phyloP scores from a whole-genome alignment of 2,797 vertebrate species.

The Alauda arvensis region DNA sequence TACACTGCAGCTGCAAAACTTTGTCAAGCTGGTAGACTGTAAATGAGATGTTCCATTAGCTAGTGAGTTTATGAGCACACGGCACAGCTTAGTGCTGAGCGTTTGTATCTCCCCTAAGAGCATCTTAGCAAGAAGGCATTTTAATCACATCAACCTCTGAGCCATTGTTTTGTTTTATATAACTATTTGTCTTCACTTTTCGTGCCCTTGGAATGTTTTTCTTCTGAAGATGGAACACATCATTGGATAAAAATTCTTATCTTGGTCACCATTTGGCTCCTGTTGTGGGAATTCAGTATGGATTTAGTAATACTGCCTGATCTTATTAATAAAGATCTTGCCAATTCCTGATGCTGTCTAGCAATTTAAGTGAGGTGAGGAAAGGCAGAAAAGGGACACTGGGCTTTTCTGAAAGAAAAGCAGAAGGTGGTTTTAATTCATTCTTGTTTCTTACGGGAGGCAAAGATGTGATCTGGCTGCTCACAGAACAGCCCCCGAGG shows the following conservation, averaged over 20 bases:
- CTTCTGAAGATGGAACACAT: neutral
- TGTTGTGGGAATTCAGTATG: slow-evolving; percentile 24
- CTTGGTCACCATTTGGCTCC: slow-evolving; percentile 31
- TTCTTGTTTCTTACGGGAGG: neutral
- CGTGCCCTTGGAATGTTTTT: neutral
- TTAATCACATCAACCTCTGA: neutral
- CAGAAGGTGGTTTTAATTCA: neutral
- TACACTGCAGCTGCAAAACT: neutral
- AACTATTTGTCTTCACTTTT: neutral
- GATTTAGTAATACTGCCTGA: slow-evolving; percentile 19
- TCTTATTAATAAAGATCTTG: slow-evolving; percentile 33
- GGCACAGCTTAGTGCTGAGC: neutral
- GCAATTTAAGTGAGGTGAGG: slow-evolving; percentile 17
- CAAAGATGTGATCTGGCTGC: neutral
- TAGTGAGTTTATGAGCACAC: neutral
- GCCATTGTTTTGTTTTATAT: neutral
- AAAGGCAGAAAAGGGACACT: neutral
- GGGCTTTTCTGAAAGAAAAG: neutral
- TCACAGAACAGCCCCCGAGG: neutral
- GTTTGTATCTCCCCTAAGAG: neutral
- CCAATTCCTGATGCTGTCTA: slow-evolving; percentile 33
- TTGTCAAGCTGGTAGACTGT: neutral
- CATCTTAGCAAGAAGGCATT: neutral
- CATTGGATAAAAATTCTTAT: slow-evolving; percentile 18
- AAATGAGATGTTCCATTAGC: neutral